Evolutionary conservation across 2,888 invertebrate species (phyloP), one percentile per base, ranked within the genome.

Genomic region (Euphydryas editha): DNA sequence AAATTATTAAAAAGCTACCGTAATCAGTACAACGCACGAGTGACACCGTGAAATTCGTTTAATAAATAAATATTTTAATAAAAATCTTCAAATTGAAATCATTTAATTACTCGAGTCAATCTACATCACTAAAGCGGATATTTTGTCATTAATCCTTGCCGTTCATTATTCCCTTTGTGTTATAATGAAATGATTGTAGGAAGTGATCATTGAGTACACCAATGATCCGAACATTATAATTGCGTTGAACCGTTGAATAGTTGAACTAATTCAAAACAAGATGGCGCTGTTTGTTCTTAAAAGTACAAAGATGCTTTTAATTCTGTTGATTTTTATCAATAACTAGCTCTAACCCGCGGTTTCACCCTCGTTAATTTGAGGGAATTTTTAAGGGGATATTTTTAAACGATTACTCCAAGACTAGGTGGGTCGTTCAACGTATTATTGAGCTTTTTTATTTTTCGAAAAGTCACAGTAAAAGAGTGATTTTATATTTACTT

Each of bases 131-230:
- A 87, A 78, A 79, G 76, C 82, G 75, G 73, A 81, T 82, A 84
- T 87, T 87, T 83, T 85, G 84, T 86, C 85, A 88, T 87, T 85
- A 82, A 69, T 85, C 80, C 76, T 84, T 79, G 79, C 36, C 36
- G 30, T 17, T 84, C 85, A 63, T 63, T 63, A 87, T 88, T 80
- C 75, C 72, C 68, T 68, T 56, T 67, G 73, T 80, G 79, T 76
- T 78, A 77, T 87, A 88, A 88, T 88, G 81, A 86, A 86, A 85
- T 87, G 84, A 87, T 87, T 87, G 83, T 82, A 81, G 84, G 83
- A 84, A 83, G 83, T 81, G 73, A 79, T 72, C 75, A 73, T 73
- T 76, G 59, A n/a, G 49, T 61, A 36, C 55, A 39, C 37, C 60
- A 64, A 62, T 61, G 58, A 61, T 68, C 47, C 58, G 54, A 59